These are phyloP conservation scores for Elephas maximus DNA, from an alignment of 2,113 vertebrate genomes.

Conservation along the genomic window DNA sequence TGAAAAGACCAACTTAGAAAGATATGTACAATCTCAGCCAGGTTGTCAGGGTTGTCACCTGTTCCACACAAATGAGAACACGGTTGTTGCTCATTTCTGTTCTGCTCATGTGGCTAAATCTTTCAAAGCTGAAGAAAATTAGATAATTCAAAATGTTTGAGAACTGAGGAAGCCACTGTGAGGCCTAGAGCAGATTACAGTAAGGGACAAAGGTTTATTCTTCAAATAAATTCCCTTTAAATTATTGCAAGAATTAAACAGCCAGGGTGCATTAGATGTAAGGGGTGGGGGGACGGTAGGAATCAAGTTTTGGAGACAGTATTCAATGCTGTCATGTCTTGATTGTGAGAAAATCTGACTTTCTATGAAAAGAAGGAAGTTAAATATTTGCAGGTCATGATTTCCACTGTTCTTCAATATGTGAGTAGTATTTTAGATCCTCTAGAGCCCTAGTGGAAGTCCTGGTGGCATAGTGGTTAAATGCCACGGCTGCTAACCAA, in stretches of 20 bases:
- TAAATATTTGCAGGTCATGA: neutral
- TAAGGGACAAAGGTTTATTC: neutral
- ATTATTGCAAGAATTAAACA: neutral
- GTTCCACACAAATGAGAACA: constrained; percentile 7
- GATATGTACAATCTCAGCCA: neutral
- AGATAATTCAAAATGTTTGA: constrained; percentile 19
- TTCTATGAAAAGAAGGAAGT: neutral
- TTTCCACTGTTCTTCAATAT: neutral
- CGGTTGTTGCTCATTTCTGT: constrained; percentile 23
- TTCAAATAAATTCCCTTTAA: neutral
- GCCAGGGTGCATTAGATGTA: neutral
- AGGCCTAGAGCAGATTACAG: neutral
- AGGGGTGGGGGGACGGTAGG: neutral
- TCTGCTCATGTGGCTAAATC: neutral
- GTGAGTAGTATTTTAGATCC: neutral
- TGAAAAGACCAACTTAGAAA: neutral
- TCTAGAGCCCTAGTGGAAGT: neutral
- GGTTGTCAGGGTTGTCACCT: constrained; percentile 5
- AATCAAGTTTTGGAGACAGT: neutral
- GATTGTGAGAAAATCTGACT: neutral
- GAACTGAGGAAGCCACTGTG: neutral
- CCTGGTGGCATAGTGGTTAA: too few relatives aligned
- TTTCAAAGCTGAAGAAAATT: constrained; percentile 36
- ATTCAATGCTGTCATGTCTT: neutral
- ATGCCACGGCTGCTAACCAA: too few relatives aligned